phyloP scores from a whole-genome alignment of 1,140 invertebrate genomes.

The Brachionus koreanus region DNA sequence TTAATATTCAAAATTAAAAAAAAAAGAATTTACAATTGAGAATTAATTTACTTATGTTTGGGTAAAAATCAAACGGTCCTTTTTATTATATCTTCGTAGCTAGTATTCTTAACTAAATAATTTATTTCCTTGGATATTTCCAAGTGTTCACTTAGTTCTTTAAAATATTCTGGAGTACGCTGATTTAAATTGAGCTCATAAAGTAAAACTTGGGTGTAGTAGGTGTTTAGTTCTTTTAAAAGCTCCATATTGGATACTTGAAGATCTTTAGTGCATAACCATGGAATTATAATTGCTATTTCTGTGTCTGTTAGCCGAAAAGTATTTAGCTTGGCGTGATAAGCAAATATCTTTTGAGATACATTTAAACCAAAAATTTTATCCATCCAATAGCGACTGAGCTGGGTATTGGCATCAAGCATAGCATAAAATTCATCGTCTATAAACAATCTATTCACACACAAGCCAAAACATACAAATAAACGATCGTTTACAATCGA shows the following conservation, averaged over 20 bases:
- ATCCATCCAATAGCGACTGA: conserved; percentile 11
- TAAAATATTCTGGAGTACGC: not conserved
- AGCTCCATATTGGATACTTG: conserved; percentile 20
- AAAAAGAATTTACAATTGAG: not conserved
- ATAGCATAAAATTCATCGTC: not conserved
- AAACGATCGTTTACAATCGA: not conserved
- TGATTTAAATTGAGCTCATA: conserved; percentile 37
- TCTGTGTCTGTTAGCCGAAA: not conserved
- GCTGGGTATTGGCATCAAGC: conserved; percentile 9
- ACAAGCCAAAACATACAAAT: conserved; percentile 9
- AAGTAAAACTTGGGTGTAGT: conserved; percentile 30
- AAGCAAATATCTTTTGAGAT: conserved; percentile 14
- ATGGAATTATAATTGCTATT: conserved; percentile 21
- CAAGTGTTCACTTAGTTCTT: not conserved
- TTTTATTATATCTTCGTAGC: not conserved
- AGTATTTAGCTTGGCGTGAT: conserved; percentile 10
- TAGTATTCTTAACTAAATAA: not conserved
- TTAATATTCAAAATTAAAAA: not conserved
- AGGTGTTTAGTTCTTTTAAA: not conserved
- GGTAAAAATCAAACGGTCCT: not conserved
- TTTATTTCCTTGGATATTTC: conserved; percentile 13
- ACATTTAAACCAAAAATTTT: not conserved
- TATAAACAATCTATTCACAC: not conserved
- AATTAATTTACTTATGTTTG: not conserved
- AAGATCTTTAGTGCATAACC: not conserved